phyloP scores from a whole-genome alignment of 1,140 invertebrate species.

The Drosophila bifasciata region DNA sequence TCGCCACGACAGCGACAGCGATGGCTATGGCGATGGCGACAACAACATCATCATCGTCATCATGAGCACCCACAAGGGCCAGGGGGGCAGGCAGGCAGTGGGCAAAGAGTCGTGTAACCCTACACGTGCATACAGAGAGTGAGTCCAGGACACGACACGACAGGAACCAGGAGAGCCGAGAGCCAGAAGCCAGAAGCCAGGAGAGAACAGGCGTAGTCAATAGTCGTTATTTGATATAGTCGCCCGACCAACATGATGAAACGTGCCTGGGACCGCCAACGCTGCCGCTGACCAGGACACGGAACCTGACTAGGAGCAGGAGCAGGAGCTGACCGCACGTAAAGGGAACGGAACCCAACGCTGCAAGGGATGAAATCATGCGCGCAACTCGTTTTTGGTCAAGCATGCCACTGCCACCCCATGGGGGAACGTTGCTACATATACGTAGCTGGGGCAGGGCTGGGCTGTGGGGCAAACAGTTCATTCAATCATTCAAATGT shows the following conservation, averaged over 20 bases:
- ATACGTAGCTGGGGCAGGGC: background rate
- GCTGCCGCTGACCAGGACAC: slow-evolving; percentile 69
- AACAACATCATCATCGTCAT: slow-evolving; percentile 55
- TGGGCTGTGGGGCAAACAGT: slow-evolving; percentile 54
- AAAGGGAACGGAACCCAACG: slow-evolving; percentile 53
- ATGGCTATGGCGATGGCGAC: slow-evolving; percentile 56
- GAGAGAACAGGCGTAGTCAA: slow-evolving; percentile 69
- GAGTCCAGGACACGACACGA: slow-evolving; percentile 32
- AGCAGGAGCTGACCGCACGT: slow-evolving; percentile 70
- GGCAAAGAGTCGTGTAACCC: slow-evolving; percentile 56
- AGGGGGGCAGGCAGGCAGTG: slow-evolving; percentile 5
- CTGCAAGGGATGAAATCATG: slow-evolving; percentile 84
- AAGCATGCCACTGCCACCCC: slow-evolving; percentile 42
- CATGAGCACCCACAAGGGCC: slow-evolving; percentile 29
- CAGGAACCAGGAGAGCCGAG: slow-evolving; percentile 41
- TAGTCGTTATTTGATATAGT: slow-evolving; percentile 83
- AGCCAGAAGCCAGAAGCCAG: slow-evolving; percentile 9
- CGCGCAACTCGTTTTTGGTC: slow-evolving; percentile 78
- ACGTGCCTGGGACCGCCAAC: slow-evolving; percentile 65
- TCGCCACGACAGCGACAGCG: slow-evolving; percentile 51
- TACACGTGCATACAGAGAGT: slow-evolving; percentile 63
- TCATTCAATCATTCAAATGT: slow-evolving; percentile 84
- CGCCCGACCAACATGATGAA: slow-evolving; percentile 76
- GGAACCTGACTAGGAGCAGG: slow-evolving; percentile 17
- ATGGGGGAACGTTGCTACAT: background rate